Evolutionary conservation across 2,113 vertebrate genomes (phyloP).

Genomic region (Mohoua ochrocephala): DNA sequence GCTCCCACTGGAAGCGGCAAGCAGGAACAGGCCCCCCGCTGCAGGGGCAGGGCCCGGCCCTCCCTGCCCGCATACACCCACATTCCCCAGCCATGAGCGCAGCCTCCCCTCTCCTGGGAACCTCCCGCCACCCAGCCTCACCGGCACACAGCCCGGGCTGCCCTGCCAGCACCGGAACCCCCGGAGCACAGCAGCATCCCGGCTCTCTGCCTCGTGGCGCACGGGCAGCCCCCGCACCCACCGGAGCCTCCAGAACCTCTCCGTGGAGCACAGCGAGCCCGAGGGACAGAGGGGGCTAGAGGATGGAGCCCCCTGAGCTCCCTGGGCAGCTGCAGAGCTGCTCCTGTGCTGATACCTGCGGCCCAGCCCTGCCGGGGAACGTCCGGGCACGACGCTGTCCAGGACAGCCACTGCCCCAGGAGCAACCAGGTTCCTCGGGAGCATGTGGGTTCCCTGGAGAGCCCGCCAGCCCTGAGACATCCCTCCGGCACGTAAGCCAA

Average conservation of each 20-base stretch:
- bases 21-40: constrained; percentile 59
- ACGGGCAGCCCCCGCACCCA: neutral
- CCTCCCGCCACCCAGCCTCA: neutral
- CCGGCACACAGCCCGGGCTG: neutral
- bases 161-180: neutral
- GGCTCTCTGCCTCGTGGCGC: rapidly evolving
- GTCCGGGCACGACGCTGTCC: rapidly evolving
- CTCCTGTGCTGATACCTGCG: rapidly evolving
- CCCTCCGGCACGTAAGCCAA: neutral
- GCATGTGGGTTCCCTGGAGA: neutral
- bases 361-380: neutral
- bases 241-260: rapidly evolving
- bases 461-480: neutral
- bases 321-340: neutral
- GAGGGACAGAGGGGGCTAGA: rapidly evolving
- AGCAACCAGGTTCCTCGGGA: neutral
- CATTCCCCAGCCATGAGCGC: constrained; percentile 67
- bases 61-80: constrained; percentile 55
- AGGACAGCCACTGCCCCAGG: rapidly evolving
- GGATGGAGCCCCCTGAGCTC: neutral
- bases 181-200: neutral
- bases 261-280: rapidly evolving
- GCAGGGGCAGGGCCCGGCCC: constrained; percentile 49
- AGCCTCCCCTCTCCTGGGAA: constrained; percentile 40
- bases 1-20: constrained; percentile 27